Conservation (phyloP, 2,113 vertebrate genomes). For the Chionis minor region DNA sequence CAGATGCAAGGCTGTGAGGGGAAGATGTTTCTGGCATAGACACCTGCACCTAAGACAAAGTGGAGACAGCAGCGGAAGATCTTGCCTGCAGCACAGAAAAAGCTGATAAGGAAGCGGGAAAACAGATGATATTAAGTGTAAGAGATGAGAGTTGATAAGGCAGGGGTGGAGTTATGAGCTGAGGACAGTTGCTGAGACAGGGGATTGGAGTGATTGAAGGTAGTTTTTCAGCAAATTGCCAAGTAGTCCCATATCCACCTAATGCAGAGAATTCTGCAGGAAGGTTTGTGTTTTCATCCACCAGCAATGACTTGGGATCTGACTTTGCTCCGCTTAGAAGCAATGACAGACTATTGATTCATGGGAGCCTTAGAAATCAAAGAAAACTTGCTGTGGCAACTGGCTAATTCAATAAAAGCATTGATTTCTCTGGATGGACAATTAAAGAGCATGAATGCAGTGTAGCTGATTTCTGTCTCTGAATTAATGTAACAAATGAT, state of each 20-base stretch:
- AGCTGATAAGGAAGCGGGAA: background rate
- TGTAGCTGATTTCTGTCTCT: slow-evolving; percentile 37
- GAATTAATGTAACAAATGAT: slow-evolving; percentile 68
- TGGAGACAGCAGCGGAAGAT: background rate
- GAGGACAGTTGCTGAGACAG: background rate
- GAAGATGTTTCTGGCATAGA: background rate
- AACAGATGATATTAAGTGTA: background rate
- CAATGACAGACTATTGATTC: slow-evolving; percentile 19
- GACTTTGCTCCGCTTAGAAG: background rate
- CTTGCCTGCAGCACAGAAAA: background rate
- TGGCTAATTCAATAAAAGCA: slow-evolving; percentile 66
- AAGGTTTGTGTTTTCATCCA: background rate
- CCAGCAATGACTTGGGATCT: background rate
- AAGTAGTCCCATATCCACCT: background rate
- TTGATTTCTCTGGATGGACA: slow-evolving; percentile 63
- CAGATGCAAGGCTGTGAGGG: background rate
- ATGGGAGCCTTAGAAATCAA: slow-evolving; percentile 56
- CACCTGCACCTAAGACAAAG: background rate
- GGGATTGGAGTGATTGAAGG: background rate
- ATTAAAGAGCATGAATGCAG: slow-evolving; percentile 61
- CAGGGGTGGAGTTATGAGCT: background rate
- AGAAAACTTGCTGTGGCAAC: slow-evolving; percentile 58
- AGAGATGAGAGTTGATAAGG: background rate
- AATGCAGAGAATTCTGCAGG: background rate
- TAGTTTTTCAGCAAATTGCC: fast-evolving